Base-by-base conservation (phyloP, 1,140 invertebrate species). In the Drosophila tsacasi region DNA sequence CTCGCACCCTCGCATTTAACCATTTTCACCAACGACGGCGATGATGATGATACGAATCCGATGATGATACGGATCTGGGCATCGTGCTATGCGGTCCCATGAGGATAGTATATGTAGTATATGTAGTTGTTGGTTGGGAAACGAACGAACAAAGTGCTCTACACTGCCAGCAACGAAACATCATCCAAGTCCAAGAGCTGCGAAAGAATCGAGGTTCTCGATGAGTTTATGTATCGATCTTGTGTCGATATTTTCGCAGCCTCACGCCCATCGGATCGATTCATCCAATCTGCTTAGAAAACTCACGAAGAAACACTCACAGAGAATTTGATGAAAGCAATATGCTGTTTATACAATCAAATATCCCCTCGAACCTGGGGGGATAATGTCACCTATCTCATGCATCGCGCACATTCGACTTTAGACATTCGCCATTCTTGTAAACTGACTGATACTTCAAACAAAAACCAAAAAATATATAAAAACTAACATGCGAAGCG, bases 261-360 rank as follows among this genome's bases (percentile, higher is more conserved):
- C 62, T 64, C 54, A 40, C 12, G 46, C 61, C 21, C 2, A 39
- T 47, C 37, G 25, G 44, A 37, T 39, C 35, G 37, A 21, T 25
- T 69, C 67, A 73, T 23, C 5, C 15, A 50, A 37, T 39, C 17
- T 19, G 55, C 55, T 52, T 46, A 15, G 23, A 50, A 42, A 63
- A 30, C 21, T 25, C 37, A 69, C 27, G 13, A 35, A 32, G 15
- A 6, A 10, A 35, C 58, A 42, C 46, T 39, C 21, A 39, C 37
- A 21, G 13, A 21, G 37, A 42, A 52, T 61, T 72, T 23, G 23
- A 73, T 39, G 54, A 67, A 84, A 86, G 83, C 83, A 86, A 86
- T 86, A 86, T 47, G 83, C 83, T 83, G 79, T 79, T 86, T 83
- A 86, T 79, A 83, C 83, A 86, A 86, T 86, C 83, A 86, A 79